Evolutionary conservation across 1,140 invertebrate species (phyloP).

Genomic region (Hycleus phaleratus): DNA sequence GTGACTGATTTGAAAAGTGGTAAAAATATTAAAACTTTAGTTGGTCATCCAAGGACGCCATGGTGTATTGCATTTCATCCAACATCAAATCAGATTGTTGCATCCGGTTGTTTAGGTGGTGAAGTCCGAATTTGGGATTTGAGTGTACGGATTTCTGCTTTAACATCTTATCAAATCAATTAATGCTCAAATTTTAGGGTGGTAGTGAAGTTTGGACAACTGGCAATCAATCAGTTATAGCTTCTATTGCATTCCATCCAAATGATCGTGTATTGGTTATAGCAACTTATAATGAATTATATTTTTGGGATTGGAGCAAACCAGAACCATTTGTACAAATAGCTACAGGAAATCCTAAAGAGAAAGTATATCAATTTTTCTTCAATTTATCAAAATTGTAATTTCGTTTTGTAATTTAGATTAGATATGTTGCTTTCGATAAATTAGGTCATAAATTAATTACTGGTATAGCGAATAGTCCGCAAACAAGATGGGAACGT

Average conservation of each 20-base stretch:
- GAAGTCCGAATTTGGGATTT: slow-evolving; percentile 89
- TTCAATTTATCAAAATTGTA: background rate
- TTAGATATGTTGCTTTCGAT: slow-evolving; percentile 78
- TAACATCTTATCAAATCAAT: no score
- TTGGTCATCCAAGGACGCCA: slow-evolving; percentile 81
- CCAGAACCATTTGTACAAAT: slow-evolving; percentile 67
- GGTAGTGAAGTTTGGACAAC: slow-evolving; percentile 78
- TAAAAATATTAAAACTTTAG: slow-evolving; percentile 68
- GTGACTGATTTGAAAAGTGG: slow-evolving; percentile 74
- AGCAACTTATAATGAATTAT: slow-evolving; percentile 75
- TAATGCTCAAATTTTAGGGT: slow-evolving; percentile 47
- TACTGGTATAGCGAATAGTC: slow-evolving; percentile 72
- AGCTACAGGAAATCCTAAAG: slow-evolving; percentile 58
- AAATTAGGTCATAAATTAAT: slow-evolving; percentile 72
- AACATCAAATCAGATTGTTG: slow-evolving; percentile 72
- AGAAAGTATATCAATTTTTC: slow-evolving; percentile 54
- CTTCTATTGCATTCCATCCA: slow-evolving; percentile 82
- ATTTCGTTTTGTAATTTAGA: slow-evolving; percentile 26
- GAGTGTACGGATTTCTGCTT: slow-evolving; percentile 48
- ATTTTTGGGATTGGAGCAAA: slow-evolving; percentile 86
- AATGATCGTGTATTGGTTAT: slow-evolving; percentile 74
- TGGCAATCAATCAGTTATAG: slow-evolving; percentile 64
- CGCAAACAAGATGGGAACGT: slow-evolving; percentile 45
- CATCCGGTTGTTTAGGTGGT: slow-evolving; percentile 81
- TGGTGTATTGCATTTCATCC: slow-evolving; percentile 91